These are phyloP conservation scores for Puffinus mauretanicus DNA, from an alignment of 2,113 vertebrate genomes.

Conservation along the genomic window DNA sequence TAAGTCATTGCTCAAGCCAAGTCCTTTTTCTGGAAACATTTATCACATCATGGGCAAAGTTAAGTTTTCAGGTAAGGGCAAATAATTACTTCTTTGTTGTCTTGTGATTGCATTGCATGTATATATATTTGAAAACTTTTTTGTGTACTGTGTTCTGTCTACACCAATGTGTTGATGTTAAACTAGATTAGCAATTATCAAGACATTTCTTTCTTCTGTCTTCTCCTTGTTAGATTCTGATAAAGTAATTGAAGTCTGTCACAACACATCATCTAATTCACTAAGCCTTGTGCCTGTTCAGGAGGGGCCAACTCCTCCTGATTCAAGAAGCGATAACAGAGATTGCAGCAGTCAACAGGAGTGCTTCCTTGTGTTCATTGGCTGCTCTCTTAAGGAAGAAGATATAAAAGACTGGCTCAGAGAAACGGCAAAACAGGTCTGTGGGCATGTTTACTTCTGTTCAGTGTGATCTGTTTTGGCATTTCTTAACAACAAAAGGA, in stretches of 20 bases:
- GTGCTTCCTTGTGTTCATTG: constrained; percentile 86
- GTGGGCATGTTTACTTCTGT: neutral
- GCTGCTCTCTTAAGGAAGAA: constrained; percentile 87
- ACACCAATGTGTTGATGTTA: neutral
- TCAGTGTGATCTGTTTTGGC: neutral
- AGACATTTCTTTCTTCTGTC: neutral
- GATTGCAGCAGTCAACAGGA: constrained; percentile 63
- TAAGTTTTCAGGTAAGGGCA: constrained; percentile 85
- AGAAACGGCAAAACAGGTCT: constrained; percentile 89
- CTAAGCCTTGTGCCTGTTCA: constrained; percentile 78
- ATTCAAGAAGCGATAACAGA: constrained; percentile 48
- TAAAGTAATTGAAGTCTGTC: constrained; percentile 84
- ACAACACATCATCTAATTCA: constrained; percentile 81
- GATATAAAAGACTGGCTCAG: constrained; percentile 93
- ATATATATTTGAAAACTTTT: neutral
- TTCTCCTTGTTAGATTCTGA: constrained; percentile 78
- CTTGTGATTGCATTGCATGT: neutral
- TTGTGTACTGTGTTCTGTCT: neutral
- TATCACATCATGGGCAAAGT: constrained; percentile 92
- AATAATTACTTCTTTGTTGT: neutral
- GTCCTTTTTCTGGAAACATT: constrained; percentile 89
- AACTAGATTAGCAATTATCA: neutral
- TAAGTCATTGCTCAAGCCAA: constrained; percentile 83
- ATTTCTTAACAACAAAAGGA: neutral
- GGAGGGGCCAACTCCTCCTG: constrained; percentile 64